A percentile compares a stretch with the other conserved stretches of the same genome.
Conservation (phyloP, 2,113 vertebrate genomes). For the Megaleporinus macrocephalus region DNA sequence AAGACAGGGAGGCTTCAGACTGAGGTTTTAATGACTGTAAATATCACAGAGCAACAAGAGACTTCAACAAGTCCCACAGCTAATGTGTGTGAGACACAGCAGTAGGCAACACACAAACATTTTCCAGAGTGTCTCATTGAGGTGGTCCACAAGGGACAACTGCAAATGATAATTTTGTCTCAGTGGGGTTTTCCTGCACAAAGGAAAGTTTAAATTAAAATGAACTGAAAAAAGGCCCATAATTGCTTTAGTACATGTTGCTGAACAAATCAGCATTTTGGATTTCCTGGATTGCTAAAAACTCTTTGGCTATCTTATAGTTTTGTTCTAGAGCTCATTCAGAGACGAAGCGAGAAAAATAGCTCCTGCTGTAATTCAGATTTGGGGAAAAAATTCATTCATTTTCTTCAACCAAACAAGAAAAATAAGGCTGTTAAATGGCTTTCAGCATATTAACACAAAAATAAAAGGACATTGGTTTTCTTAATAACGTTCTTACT, state of each 20-base stretch:
- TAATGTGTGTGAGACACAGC: background rate
- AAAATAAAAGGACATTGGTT: too few species aligned
- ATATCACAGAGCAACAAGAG: conserved; percentile 2
- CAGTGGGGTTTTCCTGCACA: background rate
- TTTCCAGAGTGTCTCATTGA: background rate
- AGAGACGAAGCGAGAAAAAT: background rate
- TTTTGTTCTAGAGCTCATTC: background rate
- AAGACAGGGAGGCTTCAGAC: background rate
- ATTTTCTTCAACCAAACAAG: background rate
- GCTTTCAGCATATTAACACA: background rate
- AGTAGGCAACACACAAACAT: background rate
- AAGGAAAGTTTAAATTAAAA: conserved; percentile 2
- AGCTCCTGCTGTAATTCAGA: background rate
- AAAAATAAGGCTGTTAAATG: background rate
- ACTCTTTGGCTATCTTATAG: background rate
- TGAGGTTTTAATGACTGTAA: conserved; percentile 18
- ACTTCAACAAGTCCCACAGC: conserved; percentile 28
- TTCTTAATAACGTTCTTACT: too few species aligned
- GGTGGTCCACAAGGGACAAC: background rate
- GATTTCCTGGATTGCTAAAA: background rate
- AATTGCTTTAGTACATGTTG: background rate
- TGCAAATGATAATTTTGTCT: conserved; percentile 14
- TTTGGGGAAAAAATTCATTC: background rate
- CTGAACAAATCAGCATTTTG: background rate
- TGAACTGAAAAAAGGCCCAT: background rate